Base-by-base conservation (phyloP, 2,113 vertebrate species). In the Pachyramphus minor region DNA sequence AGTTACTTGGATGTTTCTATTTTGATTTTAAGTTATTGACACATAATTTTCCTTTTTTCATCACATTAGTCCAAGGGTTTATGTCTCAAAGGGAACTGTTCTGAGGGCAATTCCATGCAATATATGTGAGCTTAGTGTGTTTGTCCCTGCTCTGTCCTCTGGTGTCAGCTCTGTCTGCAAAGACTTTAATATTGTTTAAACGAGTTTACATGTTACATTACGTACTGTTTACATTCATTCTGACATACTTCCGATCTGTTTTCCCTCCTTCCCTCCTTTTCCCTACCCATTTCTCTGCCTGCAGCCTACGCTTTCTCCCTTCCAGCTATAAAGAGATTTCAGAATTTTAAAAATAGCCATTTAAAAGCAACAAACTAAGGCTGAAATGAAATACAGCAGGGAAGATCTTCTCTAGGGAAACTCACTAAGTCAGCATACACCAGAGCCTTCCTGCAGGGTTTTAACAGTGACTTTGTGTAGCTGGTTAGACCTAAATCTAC, bases 291-390 rank as follows among this genome's bases (percentile, higher is more conserved):
- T n/a, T 69, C 66, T 62, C 75, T 77, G 75, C 86, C 87, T 85
- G 75, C 93, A 93, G 82, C 96, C 93, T n/a, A 95, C 22, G 12
- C 83, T 67, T 90, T 95, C 78, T 96, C 74, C 80, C 81, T 95
- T 82, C 75, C 78, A 83, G 75, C 59, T 93, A 66, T 83, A 94
- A 94, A 89, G 63, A 85, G 91, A 77, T 55, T 91, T 83, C 75
- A 74, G 67, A 77, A 71, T 73, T 80, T 83, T 87, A 88, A 96
- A 96, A 97, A 93, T 69, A 96, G 81, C 64, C 84, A 41, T 89
- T 94, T 87, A 74, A 95, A 91, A 93, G 84, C 71, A 95, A 83
- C 63, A 95, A 93, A 88, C 75, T 64, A 60, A 85, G 78, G 50
- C 27, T 83, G 91, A 83, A 91, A 83, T n/a, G 35, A 93, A 93